A percentile compares a stretch with the other conserved stretches of the same genome.
Evolutionary conservation across 1,140 invertebrate genomes (phyloP).

Genomic region (Phocides pigmalion): DNA sequence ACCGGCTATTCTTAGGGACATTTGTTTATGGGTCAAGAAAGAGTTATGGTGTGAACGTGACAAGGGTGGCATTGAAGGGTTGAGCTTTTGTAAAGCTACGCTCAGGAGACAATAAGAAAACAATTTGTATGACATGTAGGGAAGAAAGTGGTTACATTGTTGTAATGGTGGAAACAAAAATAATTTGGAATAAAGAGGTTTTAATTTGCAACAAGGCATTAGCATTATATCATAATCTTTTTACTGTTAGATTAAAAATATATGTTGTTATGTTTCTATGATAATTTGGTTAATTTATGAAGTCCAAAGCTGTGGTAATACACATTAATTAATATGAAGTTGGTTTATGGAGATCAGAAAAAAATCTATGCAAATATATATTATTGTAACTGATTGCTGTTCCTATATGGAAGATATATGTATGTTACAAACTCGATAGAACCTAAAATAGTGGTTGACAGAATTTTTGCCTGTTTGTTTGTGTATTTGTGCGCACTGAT

Average conservation of each 20-base stretch:
- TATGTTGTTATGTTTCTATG: no score
- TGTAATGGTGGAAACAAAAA: slow-evolving; percentile 16
- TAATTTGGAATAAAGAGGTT: not conserved
- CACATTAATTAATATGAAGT: no score
- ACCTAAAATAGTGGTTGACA: no score
- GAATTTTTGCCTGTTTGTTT: no score
- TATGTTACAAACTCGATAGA: no score
- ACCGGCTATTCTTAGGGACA: slow-evolving; percentile 74
- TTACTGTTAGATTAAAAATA: not conserved
- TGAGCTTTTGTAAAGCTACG: slow-evolving; percentile 40
- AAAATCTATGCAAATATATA: no score
- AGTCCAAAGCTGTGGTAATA: no score
- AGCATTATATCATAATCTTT: not conserved
- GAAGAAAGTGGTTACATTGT: slow-evolving; percentile 23
- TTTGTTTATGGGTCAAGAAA: slow-evolving; percentile 78
- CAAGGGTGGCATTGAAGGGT: slow-evolving; percentile 50
- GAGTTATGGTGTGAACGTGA: slow-evolving; percentile 71
- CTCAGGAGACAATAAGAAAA: slow-evolving; percentile 19
- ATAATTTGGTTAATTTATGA: no score
- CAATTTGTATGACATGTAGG: slow-evolving; percentile 16
- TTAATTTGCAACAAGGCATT: not conserved
- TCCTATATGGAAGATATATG: no score
- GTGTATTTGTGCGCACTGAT: no score
- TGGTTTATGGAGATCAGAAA: no score
- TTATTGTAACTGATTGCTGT: no score